Conservation (phyloP, 2,797 vertebrate genomes). For the Podarcis siculus region DNA sequence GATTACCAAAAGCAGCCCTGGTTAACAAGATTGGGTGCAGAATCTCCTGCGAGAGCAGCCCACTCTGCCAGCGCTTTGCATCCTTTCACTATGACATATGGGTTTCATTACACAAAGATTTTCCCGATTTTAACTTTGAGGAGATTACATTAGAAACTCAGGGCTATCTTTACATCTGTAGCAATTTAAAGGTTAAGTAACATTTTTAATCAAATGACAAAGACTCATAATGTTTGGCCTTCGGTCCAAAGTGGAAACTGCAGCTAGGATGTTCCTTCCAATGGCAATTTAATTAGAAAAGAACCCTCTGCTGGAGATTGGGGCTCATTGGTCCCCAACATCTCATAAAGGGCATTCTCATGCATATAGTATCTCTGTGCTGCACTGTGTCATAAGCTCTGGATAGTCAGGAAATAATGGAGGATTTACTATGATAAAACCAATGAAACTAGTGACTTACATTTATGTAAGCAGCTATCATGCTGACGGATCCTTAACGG, state of each 20-base stretch:
- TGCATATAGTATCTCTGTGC: constrained; percentile 38
- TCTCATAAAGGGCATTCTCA: constrained; percentile 69
- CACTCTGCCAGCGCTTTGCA: constrained; percentile 80
- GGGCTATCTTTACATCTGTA: constrained; percentile 76
- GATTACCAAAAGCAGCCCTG: constrained; percentile 80
- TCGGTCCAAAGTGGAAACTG: constrained; percentile 70
- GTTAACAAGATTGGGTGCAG: constrained; percentile 82
- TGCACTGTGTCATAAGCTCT: constrained; percentile 56
- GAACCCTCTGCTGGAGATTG: constrained; percentile 41
- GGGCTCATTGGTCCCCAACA: constrained; percentile 65
- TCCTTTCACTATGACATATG: constrained; percentile 81
- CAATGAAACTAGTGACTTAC: constrained; percentile 66
- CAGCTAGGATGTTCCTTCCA: constrained; percentile 65
- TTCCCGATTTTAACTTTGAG: constrained; percentile 81
- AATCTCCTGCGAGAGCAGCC: constrained; percentile 78
- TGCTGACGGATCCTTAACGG: constrained; percentile 45
- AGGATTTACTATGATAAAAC: constrained; percentile 67
- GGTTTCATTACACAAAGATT: constrained; percentile 82
- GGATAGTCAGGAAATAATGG: constrained; percentile 61
- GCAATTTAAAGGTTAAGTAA: constrained; percentile 80
- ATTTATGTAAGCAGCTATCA: constrained; percentile 68
- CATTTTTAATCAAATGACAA: constrained; percentile 80
- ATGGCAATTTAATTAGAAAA: constrained; percentile 71
- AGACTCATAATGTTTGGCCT: constrained; percentile 73
- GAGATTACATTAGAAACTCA: constrained; percentile 79